Evolutionary conservation across 37 sponge, comb jelly and placozoan genomes (phyloP), one percentile per base, ranked within the genome.

Genomic region (Tethya wilhelma): DNA sequence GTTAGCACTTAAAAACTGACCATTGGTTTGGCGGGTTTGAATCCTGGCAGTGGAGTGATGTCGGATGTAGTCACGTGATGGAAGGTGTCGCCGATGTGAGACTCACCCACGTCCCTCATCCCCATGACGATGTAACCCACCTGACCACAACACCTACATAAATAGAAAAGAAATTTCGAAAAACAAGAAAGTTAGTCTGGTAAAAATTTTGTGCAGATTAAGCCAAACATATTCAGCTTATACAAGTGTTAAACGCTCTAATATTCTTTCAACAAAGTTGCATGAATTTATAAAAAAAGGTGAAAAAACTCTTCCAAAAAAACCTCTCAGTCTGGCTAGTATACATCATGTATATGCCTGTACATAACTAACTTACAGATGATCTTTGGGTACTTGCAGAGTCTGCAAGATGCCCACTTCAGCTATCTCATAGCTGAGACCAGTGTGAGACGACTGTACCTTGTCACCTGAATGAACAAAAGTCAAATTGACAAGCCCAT

Each of bases 11-110:
- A n/a, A n/a, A n/a, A n/a, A n/a, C n/a, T n/a, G n/a, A 92, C 97
- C 88, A 96, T 86, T 19, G 97, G 91, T 73, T 96, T 87, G 23
- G 89, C 86, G 0, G 87, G 86, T 56, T 65, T 94, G 79, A 96
- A 90, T 23, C 88, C 88, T 12, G 91, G 89, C 23, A 89, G 62
- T 22, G 96, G 90, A 36, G 41, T 23, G 28, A 91, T 84, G 1
- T 57, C 26, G 30, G 79, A 70, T 20, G 60, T 67, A 1, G 87
- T 58, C n/a, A n/a, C n/a, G 56, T 88, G 73, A 57, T 86, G 77
- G n/a, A 96, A 88, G 2, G 99, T 98, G 67, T 98, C 99, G 41
- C 99, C 99, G n/a, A 98, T 84, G 38, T 64, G 72, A 28, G 97
- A 87, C 56, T 98, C 94, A 7, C 67, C 53, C 34, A 79, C 79